phyloP scores from a whole-genome alignment of 2,113 vertebrate genomes.

The Sprattus sprattus region DNA sequence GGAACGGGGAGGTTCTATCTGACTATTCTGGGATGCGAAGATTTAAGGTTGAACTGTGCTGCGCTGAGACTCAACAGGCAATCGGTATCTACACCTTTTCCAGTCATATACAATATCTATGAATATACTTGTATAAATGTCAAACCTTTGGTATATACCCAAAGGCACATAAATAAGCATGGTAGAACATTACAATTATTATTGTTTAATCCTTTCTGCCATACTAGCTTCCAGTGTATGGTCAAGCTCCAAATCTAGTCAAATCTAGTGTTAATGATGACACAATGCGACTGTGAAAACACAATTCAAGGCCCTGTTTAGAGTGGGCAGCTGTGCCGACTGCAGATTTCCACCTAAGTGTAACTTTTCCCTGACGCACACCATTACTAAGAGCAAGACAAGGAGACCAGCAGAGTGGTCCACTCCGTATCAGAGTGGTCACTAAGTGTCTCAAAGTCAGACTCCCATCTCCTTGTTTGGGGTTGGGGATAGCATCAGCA shows the following conservation, averaged over 20 bases:
- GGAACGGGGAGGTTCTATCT: background rate
- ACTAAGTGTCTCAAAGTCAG: conserved; percentile 42
- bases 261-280: too few relatives aligned
- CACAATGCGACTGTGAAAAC: background rate
- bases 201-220: too few relatives aligned
- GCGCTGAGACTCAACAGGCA: background rate
- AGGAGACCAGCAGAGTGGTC: background rate
- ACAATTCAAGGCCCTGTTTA: background rate
- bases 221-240: too few relatives aligned
- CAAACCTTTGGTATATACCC: background rate
- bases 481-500: conserved; percentile 64
- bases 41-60: background rate
- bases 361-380: background rate
- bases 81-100: background rate
- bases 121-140: background rate
- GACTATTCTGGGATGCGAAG: background rate
- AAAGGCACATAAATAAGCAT: background rate
- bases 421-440: background rate
- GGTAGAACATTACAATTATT: background rate
- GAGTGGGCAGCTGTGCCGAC: background rate
- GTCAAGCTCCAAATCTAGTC: too few relatives aligned
- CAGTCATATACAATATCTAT: background rate
- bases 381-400: background rate
- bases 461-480: conserved; percentile 32
- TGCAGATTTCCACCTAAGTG: background rate